A percentile compares a stretch with the other conserved stretches of the same genome.
phyloP scores from a whole-genome alignment of 2,113 vertebrate species.

The Perccottus glenii region DNA sequence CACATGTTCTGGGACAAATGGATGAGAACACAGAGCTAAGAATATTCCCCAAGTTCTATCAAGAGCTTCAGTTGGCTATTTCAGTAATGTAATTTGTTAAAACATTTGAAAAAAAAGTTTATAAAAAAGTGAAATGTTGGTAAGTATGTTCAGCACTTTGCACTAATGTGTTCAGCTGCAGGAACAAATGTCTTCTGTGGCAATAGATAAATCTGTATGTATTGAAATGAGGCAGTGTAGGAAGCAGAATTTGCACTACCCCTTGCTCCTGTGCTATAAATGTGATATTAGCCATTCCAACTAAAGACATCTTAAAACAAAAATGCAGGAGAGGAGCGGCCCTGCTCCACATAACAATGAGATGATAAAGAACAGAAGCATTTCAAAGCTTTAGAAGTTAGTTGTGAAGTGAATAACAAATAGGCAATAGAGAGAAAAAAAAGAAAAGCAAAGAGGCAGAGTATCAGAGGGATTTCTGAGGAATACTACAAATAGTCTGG shows the following conservation, averaged over 20 bases:
- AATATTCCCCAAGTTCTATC: neutral
- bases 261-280: slow-evolving; percentile 42
- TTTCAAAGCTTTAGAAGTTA: slow-evolving; percentile 52
- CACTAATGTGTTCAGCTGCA: slow-evolving; percentile 20
- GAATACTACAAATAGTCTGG: slow-evolving; percentile 26
- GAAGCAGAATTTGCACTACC: slow-evolving; percentile 24
- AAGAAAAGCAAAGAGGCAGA: slow-evolving; percentile 4
- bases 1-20: neutral
- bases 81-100: slow-evolving; percentile 14
- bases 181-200: neutral
- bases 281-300: slow-evolving; percentile 54
- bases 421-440: slow-evolving; percentile 15
- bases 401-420: slow-evolving; percentile 63
- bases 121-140: neutral
- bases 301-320: slow-evolving; percentile 53
- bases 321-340: slow-evolving; percentile 31
- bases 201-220: slow-evolving; percentile 14
- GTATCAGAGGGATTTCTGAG: slow-evolving; percentile 30
- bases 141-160: slow-evolving; percentile 12
- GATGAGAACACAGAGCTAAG: neutral
- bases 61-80: neutral
- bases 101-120: slow-evolving; percentile 3
- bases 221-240: slow-evolving; percentile 28
- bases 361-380: slow-evolving; percentile 50
- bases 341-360: slow-evolving; percentile 63